Evolutionary conservation across 2,113 vertebrate genomes (phyloP).

Genomic region (Eretmochelys imbricata): DNA sequence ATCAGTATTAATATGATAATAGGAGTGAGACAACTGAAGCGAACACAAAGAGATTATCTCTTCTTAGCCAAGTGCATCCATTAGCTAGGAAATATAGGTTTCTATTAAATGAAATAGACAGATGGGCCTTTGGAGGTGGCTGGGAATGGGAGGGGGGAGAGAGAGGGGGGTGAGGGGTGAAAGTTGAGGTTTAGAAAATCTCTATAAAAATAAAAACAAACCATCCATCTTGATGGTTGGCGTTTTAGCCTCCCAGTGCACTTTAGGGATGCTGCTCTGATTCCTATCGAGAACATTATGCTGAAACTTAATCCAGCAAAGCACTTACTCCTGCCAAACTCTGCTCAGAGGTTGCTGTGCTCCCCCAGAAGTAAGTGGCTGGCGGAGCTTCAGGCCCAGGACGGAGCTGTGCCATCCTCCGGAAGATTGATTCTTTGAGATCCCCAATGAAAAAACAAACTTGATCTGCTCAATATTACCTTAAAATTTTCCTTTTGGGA

Average conservation of each 20-base stretch:
- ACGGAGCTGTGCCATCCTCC: constrained; percentile 3
- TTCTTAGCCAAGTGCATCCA: constrained; percentile 62
- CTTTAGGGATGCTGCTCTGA: constrained; percentile 72
- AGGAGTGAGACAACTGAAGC: constrained; percentile 71
- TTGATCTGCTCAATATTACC: neutral
- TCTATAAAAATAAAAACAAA: constrained; percentile 84
- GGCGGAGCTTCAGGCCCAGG: neutral
- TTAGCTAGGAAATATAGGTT: constrained; percentile 73
- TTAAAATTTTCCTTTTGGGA: neutral
- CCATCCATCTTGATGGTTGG: constrained; percentile 77
- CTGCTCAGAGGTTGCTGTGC: neutral
- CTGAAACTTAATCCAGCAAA: constrained; percentile 77
- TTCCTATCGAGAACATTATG: constrained; percentile 65
- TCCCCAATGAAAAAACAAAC: neutral
- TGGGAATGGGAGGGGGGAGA: constrained; percentile 42
- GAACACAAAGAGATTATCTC: constrained; percentile 69
- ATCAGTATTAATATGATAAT: constrained; percentile 77
- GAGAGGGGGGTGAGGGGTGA: constrained; percentile 68
- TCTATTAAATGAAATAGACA: constrained; percentile 70
- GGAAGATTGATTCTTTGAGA: neutral
- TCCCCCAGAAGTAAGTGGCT: constrained; percentile 4
- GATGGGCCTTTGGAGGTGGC: constrained; percentile 68
- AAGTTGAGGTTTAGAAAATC: constrained; percentile 82
- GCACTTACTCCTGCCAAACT: constrained; percentile 53
- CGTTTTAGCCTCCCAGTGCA: constrained; percentile 77